phyloP scores from a whole-genome alignment of 2,113 vertebrate genomes.

The Ginglymostoma cirratum region DNA sequence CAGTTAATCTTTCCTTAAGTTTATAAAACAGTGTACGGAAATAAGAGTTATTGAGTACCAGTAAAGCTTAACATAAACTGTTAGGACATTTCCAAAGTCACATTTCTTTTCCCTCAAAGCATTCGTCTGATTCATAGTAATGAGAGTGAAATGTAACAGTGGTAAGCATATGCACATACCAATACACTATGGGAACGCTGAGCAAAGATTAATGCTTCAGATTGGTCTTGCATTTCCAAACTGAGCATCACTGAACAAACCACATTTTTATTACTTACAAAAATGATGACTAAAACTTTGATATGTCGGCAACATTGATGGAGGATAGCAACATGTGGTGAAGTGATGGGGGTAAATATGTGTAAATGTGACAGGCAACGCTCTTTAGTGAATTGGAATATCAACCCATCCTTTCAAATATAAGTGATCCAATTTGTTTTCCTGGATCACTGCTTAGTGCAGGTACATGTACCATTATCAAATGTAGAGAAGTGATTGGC shows the following conservation, averaged over 20 bases:
- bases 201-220: not conserved
- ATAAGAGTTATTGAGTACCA: not conserved
- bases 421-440: not conserved
- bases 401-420: not conserved
- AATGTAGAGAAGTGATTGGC: too few species aligned
- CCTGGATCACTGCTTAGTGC: not conserved
- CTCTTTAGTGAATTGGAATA: not conserved
- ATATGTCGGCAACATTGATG: not conserved
- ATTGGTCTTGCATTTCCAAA: not conserved
- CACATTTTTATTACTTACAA: not conserved
- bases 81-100: slow-evolving; percentile 24
- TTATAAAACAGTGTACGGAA: not conserved
- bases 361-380: not conserved
- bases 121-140: not conserved
- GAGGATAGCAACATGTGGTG: not conserved
- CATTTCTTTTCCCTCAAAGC: slow-evolving; percentile 18
- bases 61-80: slow-evolving; percentile 12
- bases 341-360: too few species aligned
- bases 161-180: not conserved
- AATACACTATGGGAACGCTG: not conserved
- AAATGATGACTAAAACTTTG: not conserved
- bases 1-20: not conserved
- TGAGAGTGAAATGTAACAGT: not conserved
- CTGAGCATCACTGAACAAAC: not conserved
- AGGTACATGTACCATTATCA: not conserved